Conservation (phyloP, 1,140 invertebrate genomes). For the Diorhabda elongata region DNA sequence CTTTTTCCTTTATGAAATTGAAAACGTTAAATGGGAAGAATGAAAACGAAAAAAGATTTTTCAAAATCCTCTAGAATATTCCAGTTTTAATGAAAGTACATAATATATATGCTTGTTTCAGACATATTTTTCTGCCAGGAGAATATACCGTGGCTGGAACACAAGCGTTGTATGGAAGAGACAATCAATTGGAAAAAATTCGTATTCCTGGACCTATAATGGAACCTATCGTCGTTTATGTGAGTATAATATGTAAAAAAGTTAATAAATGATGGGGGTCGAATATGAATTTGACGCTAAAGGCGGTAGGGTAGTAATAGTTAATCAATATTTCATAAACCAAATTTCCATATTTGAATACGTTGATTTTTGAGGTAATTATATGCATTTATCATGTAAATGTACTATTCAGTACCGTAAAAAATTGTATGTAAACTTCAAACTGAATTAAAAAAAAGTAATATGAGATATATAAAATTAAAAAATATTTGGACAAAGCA, state of each 20-base stretch:
- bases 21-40: too few species aligned
- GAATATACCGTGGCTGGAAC: slow-evolving; percentile 82
- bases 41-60: too few species aligned
- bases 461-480: too few species aligned
- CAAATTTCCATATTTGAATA: background rate
- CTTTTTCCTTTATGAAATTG: too few species aligned
- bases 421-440: too few species aligned
- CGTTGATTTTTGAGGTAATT: background rate
- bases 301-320: background rate
- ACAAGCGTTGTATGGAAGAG: slow-evolving; percentile 74
- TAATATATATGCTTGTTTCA: slow-evolving; percentile 37
- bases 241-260: slow-evolving; percentile 50
- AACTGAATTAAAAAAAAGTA: too few species aligned
- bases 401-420: too few species aligned
- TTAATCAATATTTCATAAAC: background rate
- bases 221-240: slow-evolving; percentile 78
- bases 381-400: too few species aligned
- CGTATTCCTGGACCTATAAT: slow-evolving; percentile 76
- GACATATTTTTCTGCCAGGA: slow-evolving; percentile 71
- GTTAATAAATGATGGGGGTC: background rate
- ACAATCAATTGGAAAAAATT: slow-evolving; percentile 77
- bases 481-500: too few species aligned
- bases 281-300: background rate
- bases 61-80: too few species aligned
- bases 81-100: too few species aligned